Evolutionary conservation across 2,113 vertebrate species (phyloP).

Genomic region (Albula goreensis): DNA sequence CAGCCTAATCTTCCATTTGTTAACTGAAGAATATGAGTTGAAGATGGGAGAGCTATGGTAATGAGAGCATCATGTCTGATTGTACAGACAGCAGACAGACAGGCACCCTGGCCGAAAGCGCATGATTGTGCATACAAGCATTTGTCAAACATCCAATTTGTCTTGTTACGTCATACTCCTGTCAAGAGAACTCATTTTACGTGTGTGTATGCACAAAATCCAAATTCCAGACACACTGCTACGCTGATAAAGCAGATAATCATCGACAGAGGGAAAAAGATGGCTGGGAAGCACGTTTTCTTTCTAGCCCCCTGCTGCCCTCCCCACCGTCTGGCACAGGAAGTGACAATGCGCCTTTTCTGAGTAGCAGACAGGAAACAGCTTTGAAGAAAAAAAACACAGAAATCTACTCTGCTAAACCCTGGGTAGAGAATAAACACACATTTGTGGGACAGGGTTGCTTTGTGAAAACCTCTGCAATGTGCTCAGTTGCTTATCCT

Average conservation of each 20-base stretch:
- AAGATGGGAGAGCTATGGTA: neutral
- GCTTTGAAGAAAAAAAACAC: conserved; percentile 49
- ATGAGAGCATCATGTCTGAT: neutral
- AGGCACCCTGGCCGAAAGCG: neutral
- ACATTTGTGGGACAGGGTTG: conserved; percentile 5
- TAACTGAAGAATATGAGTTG: neutral
- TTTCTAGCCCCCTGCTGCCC: neutral
- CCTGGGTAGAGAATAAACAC: conserved; percentile 28
- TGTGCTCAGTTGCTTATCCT: conserved; percentile 8
- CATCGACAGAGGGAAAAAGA: conserved; percentile 6
- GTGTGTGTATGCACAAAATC: neutral
- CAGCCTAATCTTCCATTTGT: neutral
- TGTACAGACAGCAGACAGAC: neutral
- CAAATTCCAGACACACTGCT: neutral
- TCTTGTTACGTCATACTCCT: neutral
- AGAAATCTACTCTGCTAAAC: conserved; percentile 12
- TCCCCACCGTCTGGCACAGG: conserved; percentile 49
- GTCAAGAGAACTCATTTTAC: neutral
- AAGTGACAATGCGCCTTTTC: conserved; percentile 67
- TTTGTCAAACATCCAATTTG: neutral
- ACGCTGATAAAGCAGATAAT: conserved; percentile 6
- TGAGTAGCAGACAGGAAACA: conserved; percentile 63
- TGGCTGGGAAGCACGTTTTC: conserved; percentile 1
- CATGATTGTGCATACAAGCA: neutral
- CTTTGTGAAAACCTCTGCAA: neutral